phyloP scores from a whole-genome alignment of 2,888 invertebrate genomes.

The Yponomeuta sedellus region DNA sequence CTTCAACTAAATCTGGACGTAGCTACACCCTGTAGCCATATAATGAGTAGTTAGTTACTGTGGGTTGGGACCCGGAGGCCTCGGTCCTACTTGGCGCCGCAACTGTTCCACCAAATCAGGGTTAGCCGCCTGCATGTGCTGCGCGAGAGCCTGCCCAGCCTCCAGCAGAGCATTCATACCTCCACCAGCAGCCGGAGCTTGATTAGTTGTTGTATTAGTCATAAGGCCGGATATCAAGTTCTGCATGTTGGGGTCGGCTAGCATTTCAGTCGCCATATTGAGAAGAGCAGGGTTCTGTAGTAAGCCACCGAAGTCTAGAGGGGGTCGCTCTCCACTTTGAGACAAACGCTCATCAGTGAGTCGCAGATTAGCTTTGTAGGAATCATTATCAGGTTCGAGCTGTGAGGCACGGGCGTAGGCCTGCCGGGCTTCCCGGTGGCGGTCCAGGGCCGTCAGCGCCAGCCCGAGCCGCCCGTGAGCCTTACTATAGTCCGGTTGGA shows the following conservation, averaged over 20 bases:
- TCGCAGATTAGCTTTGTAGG: constrained; percentile 90
- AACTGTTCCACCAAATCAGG: constrained; percentile 89
- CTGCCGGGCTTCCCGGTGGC: constrained; percentile 88
- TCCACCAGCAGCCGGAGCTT: constrained; percentile 28
- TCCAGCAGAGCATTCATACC: constrained; percentile 68
- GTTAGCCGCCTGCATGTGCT: constrained; percentile 88
- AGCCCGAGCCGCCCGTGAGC: constrained; percentile 95
- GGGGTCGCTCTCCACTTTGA: constrained; percentile 80
- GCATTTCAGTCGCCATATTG: constrained; percentile 89
- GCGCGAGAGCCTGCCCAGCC: constrained; percentile 87
- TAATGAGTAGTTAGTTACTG: not conserved
- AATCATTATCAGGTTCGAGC: constrained; percentile 94
- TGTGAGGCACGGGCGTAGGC: constrained; percentile 92
- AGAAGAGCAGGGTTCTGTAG: constrained; percentile 89
- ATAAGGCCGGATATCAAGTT: constrained; percentile 81
- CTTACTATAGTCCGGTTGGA: constrained; percentile 95
- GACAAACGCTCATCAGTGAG: constrained; percentile 83
- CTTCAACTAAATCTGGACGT: not conserved
- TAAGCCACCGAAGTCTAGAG: constrained; percentile 78
- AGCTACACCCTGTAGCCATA: constrained; percentile 6
- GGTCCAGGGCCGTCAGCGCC: constrained; percentile 89
- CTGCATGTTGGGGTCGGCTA: constrained; percentile 89
- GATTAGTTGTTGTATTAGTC: constrained; percentile 38
- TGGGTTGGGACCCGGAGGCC: constrained; percentile 19
- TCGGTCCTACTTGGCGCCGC: constrained; percentile 73